Base-by-base conservation (phyloP, 2,113 vertebrate species). In the Chloropsis cyanopogon region DNA sequence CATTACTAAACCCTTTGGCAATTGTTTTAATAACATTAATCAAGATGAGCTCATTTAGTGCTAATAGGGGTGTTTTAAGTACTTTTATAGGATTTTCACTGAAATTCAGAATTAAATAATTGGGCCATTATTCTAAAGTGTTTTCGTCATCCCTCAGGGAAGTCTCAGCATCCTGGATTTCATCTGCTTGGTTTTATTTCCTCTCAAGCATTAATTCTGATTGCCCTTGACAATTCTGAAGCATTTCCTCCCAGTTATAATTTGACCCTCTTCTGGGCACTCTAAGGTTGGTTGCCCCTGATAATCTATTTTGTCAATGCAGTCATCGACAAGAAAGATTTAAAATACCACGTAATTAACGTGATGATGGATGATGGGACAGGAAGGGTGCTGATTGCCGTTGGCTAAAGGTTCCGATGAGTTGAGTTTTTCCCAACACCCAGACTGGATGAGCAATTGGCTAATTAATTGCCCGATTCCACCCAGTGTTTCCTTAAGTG, bases 101-200 rank as follows among this genome's bases (percentile, higher is more conserved):
- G 94, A 97, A 97, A 96, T 96, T 94, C 88, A 90, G 86, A 96
- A 97, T 96, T 96, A 97, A 95, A 96, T 97, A 96, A 97, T 96
- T 93, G 93, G 49, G 80, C 90, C 93, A 96, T 96, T 96, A 97
- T 95, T 93, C 88, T 96, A 93, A 95, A 97, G 90, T 50, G 77
- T 86, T 96, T 96, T 95, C 6, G 53, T 95, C 93, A 92, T 92
- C 80, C 94, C 88, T 96, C 72, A 72, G 92, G 95, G 93, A 96
- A 97, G 65, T 83, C 86, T 95, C 82, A 65, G 54, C 81, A 93
- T 94, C 86, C 88, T 96, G 65, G n/a, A 57, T 93, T 95, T 94
- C 50, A 72, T 86, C 65, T 90, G 29, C 80, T 93, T 83, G 66
- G 29, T 86, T 95, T 96, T 95, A 90, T 86, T 94, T 94, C 86